Evolutionary conservation across 1,140 invertebrate genomes (phyloP).

Genomic region (Phymastichus coffea): DNA sequence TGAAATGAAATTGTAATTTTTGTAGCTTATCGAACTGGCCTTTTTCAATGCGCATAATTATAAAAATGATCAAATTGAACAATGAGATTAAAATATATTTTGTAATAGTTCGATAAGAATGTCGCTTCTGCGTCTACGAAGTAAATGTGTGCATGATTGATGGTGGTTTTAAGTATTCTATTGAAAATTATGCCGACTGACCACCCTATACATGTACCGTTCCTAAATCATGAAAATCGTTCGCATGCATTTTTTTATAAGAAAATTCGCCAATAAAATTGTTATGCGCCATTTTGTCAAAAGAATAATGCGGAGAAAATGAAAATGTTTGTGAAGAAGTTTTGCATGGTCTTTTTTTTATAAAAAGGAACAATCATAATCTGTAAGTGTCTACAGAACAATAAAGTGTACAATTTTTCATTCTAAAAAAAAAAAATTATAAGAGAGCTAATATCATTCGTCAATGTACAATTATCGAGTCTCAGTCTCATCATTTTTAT

Average conservation of each 20-base stretch:
- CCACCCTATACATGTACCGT: too few species aligned
- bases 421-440: conserved; percentile 35
- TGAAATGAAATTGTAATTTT: conserved; percentile 27
- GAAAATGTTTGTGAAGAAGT: conserved; percentile 34
- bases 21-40: conserved; percentile 18
- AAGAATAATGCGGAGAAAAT: conserved; percentile 23
- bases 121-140: too few species aligned
- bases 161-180: too few species aligned
- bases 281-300: conserved; percentile 29
- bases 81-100: not conserved
- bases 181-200: too few species aligned
- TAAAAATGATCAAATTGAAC: too few species aligned
- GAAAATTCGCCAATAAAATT: conserved; percentile 15
- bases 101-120: conserved; percentile 21
- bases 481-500: conserved; percentile 18
- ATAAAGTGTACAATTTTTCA: conserved; percentile 47
- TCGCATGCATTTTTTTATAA: conserved; percentile 13
- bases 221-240: conserved; percentile 22
- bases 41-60: conserved; percentile 3
- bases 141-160: too few species aligned
- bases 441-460: conserved; percentile 11
- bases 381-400: conserved; percentile 43
- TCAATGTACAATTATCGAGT: conserved; percentile 19
- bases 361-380: conserved; percentile 34
- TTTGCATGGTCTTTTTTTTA: conserved; percentile 47